Conservation (phyloP, 2,888 invertebrate genomes). For the Noctua janthina region DNA sequence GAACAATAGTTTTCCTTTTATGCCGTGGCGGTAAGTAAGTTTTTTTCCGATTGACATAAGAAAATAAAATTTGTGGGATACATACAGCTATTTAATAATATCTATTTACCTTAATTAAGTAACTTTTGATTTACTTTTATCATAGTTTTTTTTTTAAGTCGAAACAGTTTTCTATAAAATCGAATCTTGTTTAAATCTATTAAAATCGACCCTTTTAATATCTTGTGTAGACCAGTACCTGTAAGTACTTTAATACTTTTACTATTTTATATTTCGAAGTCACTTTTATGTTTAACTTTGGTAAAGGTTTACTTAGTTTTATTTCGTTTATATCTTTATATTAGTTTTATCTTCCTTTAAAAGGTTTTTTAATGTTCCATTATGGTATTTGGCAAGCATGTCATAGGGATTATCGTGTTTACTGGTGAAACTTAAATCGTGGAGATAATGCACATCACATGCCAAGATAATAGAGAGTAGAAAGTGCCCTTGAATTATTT, state of each 20-base stretch:
- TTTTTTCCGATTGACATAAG: neutral
- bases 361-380: slow-evolving; percentile 34
- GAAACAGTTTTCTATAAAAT: neutral
- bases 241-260: neutral
- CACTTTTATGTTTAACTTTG: neutral
- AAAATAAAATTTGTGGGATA: neutral
- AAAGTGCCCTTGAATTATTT: slow-evolving; percentile 51
- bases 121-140: neutral
- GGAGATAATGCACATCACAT: slow-evolving; percentile 41
- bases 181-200: neutral
- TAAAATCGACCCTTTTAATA: neutral
- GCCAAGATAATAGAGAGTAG: slow-evolving; percentile 45
- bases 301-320: neutral
- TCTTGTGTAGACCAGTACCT: neutral
- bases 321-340: neutral
- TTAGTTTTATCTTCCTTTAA: slow-evolving; percentile 11
- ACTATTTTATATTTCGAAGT: neutral
- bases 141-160: neutral
- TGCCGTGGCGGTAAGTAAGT: neutral
- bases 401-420: slow-evolving; percentile 44
- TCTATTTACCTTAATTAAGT: neutral
- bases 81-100: neutral
- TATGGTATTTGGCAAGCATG: slow-evolving; percentile 33
- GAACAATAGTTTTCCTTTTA: slow-evolving; percentile 37
- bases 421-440: slow-evolving; percentile 36